phyloP scores from a whole-genome alignment of 2,797 vertebrate genomes.

The Cyprinodon diabolis region DNA sequence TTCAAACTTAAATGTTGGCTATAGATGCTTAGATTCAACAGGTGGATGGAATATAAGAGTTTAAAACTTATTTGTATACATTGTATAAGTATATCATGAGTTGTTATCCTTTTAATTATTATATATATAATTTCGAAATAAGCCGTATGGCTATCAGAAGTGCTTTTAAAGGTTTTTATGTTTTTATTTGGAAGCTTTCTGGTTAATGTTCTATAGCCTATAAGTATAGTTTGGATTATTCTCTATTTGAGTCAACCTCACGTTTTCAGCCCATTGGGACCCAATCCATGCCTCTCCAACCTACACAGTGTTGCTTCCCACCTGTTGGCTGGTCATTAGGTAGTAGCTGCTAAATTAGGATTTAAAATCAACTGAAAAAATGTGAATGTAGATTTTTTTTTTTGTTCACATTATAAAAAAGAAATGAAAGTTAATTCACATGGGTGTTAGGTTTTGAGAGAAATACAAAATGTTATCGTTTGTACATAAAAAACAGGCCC shows the following conservation, averaged over 20 bases:
- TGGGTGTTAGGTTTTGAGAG: not conserved
- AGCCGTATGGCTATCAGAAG: not conserved
- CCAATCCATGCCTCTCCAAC: not conserved
- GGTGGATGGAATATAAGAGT: not conserved
- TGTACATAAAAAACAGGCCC: slow-evolving; percentile 18
- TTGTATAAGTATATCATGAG: not conserved
- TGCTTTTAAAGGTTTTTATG: not conserved
- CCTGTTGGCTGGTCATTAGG: not conserved
- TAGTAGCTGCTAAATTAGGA: not conserved
- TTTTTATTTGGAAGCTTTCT: not conserved
- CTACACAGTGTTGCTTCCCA: not conserved
- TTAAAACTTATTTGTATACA: not conserved
- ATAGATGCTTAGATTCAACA: not conserved
- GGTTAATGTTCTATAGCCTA: not conserved
- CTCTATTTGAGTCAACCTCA: too few relatives aligned
- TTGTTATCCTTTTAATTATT: not conserved
- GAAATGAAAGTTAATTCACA: not conserved
- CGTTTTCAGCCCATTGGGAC: not conserved
- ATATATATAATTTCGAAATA: not conserved
- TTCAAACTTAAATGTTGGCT: too few relatives aligned
- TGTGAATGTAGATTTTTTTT: not conserved
- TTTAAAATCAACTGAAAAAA: not conserved
- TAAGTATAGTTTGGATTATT: too few relatives aligned
- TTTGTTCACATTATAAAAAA: not conserved
- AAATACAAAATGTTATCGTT: not conserved